These are phyloP conservation scores for Micromesistius poutassou DNA, from an alignment of 2,797 vertebrate genomes.

Conservation along the genomic window DNA sequence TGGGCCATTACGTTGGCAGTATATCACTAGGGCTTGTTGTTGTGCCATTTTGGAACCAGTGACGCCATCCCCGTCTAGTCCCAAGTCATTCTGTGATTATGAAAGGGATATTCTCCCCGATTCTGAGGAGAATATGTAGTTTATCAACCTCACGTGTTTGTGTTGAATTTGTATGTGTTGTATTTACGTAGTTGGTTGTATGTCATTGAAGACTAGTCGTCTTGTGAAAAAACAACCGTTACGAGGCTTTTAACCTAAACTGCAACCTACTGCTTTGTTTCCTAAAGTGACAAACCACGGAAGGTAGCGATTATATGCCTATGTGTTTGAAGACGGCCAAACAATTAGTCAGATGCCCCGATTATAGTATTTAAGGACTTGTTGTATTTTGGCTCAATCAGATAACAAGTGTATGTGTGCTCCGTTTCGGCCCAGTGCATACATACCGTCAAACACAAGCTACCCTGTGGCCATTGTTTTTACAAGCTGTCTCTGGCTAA, in stretches of 20 bases:
- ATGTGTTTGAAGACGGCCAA: not conserved
- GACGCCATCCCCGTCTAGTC: not conserved
- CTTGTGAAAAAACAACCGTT: not conserved
- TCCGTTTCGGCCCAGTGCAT: not conserved
- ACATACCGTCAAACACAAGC: not conserved
- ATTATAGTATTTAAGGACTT: not conserved
- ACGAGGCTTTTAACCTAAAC: not conserved
- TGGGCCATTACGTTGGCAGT: not conserved
- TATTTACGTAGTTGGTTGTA: not conserved
- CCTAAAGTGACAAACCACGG: not conserved
- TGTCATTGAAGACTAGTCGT: not conserved
- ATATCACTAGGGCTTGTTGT: not conserved
- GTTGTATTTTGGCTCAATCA: not conserved
- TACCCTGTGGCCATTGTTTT: not conserved
- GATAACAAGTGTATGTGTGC: not conserved
- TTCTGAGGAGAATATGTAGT: not conserved
- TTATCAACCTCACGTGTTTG: not conserved
- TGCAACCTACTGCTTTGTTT: not conserved
- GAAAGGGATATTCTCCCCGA: not conserved
- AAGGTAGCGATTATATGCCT: not conserved
- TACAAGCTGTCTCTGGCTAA: not conserved
- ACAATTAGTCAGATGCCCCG: not conserved
- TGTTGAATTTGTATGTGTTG: not conserved
- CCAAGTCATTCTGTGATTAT: not conserved
- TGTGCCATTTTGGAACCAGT: not conserved